A percentile compares a stretch with the other conserved stretches of the same genome.
These are phyloP conservation scores for Tetrax tetrax DNA, from an alignment of 2,113 vertebrate genomes.

Conservation along the genomic window DNA sequence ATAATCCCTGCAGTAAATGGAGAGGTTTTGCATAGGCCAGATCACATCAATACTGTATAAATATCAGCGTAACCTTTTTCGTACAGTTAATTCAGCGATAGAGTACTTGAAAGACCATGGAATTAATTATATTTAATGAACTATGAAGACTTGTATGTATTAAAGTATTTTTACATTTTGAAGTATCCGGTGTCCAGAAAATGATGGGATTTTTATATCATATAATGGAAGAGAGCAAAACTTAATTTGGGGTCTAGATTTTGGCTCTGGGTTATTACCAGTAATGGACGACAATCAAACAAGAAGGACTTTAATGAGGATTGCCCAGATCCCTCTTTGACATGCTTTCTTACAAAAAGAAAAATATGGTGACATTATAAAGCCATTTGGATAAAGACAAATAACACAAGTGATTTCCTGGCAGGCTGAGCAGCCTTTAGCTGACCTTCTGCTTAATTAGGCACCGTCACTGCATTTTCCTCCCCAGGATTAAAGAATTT, in stretches of 20 bases:
- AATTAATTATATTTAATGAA: slow-evolving; percentile 22
- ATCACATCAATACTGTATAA: background rate
- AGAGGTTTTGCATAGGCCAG: background rate
- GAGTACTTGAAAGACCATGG: background rate
- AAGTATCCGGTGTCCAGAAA: slow-evolving; percentile 4
- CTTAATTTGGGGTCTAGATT: background rate
- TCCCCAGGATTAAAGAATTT: background rate
- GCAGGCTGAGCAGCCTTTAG: background rate
- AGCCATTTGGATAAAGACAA: background rate
- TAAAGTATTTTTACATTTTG: slow-evolving; percentile 48
- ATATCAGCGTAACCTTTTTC: background rate
- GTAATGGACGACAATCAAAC: background rate
- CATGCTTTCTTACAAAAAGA: background rate
- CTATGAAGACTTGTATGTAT: slow-evolving; percentile 24
- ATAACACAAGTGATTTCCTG: background rate
- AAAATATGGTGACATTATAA: background rate
- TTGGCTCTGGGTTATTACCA: background rate
- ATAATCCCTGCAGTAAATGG: background rate
- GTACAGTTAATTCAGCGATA: background rate
- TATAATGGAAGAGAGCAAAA: background rate
- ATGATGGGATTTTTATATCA: background rate
- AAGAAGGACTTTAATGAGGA: background rate
- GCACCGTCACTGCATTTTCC: background rate
- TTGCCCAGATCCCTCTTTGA: background rate
- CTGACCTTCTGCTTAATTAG: background rate